Evolutionary conservation across 2,797 vertebrate genomes (phyloP).

Genomic region (Sebastes diaconus): DNA sequence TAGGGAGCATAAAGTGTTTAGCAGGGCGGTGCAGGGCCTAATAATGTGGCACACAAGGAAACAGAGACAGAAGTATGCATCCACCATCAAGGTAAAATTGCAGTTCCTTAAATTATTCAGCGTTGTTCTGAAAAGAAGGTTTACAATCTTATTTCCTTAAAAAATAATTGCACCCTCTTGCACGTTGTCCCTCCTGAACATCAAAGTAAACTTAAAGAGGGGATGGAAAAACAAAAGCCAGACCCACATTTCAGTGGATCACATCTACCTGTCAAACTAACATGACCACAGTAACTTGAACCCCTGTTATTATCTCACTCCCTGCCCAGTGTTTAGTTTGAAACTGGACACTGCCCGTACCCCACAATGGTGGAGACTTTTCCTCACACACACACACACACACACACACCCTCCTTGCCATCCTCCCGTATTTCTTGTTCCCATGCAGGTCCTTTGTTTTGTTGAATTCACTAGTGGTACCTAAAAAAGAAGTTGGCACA

Average conservation of each 20-base stretch:
- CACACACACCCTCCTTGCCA: not conserved
- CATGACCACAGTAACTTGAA: slow-evolving; percentile 51
- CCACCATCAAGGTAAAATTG: not conserved
- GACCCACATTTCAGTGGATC: slow-evolving; percentile 14
- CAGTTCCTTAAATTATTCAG: not conserved
- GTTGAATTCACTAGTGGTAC: slow-evolving; percentile 27
- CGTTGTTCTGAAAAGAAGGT: not conserved
- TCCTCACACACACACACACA: not conserved
- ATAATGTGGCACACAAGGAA: not conserved
- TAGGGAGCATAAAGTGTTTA: not conserved
- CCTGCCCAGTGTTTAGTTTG: slow-evolving; percentile 55
- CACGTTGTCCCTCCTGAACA: not conserved
- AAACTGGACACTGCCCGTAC: slow-evolving; percentile 60
- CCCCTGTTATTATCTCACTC: slow-evolving; percentile 46
- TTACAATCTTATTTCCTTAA: not conserved
- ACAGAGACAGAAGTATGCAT: not conserved
- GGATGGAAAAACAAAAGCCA: slow-evolving; percentile 22
- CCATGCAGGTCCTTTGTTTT: slow-evolving; percentile 53
- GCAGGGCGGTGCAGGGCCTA: not conserved
- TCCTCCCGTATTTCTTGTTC: not conserved
- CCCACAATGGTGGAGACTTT: slow-evolving; percentile 19
- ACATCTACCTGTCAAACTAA: slow-evolving; percentile 41
- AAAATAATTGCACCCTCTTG: not conserved
- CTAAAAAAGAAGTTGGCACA: slow-evolving; percentile 53
- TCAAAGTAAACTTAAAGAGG: not conserved